Evolutionary conservation across 2,888 invertebrate genomes (phyloP).

Genomic region (Acronicta aceris): DNA sequence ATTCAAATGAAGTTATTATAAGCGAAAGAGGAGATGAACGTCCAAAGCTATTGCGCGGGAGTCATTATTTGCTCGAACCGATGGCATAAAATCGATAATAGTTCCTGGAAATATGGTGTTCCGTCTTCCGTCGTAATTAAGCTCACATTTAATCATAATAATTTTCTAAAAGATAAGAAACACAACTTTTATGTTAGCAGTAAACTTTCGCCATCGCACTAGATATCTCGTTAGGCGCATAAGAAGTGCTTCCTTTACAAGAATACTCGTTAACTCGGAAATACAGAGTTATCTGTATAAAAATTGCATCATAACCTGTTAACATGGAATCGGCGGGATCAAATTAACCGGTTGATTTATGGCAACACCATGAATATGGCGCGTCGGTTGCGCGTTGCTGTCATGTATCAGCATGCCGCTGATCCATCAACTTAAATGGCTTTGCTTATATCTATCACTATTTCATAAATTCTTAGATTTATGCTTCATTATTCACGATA

Average conservation of each 20-base stretch:
- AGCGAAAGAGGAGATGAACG: background rate
- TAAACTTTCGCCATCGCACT: conserved; percentile 20
- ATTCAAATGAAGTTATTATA: background rate
- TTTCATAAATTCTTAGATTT: background rate
- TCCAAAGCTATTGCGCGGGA: background rate
- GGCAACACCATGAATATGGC: conserved; percentile 9
- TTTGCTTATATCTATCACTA: background rate
- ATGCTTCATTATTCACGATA: background rate
- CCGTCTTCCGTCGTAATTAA: background rate
- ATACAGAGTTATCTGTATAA: conserved; percentile 14
- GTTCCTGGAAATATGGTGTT: background rate
- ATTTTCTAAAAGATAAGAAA: conserved; percentile 17
- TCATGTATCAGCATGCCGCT: background rate
- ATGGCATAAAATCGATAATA: too few relatives aligned
- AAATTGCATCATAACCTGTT: conserved; percentile 37
- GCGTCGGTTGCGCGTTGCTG: background rate
- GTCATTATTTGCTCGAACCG: background rate
- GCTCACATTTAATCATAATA: background rate
- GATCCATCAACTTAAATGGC: conserved; percentile 12
- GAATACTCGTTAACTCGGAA: conserved; percentile 37
- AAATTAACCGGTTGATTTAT: conserved; percentile 44
- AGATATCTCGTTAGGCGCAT: conserved; percentile 34
- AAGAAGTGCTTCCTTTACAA: conserved; percentile 40
- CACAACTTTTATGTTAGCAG: conserved; percentile 11
- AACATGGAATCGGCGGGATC: conserved; percentile 37